These are phyloP conservation scores for Xyliphius kryptos DNA, from an alignment of 2,113 vertebrate genomes.

Conservation along the genomic window DNA sequence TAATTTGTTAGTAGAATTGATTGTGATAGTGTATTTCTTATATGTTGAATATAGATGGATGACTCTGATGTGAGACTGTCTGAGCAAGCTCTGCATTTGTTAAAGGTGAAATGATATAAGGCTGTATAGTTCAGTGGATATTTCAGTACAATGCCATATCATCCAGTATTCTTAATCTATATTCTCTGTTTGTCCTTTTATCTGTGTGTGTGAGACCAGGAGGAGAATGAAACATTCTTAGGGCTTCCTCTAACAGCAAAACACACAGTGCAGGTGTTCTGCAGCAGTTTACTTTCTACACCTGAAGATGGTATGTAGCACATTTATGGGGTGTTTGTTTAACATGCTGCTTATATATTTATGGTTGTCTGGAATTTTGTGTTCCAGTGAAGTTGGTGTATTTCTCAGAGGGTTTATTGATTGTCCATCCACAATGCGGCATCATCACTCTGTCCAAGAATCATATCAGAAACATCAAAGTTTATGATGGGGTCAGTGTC, in stretches of 20 bases:
- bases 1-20: too few relatives aligned
- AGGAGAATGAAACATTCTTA: conserved; percentile 71
- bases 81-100: conserved; percentile 72
- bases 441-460: conserved; percentile 75
- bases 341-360: too few relatives aligned
- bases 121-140: too few relatives aligned
- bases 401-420: conserved; percentile 84
- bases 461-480: conserved; percentile 70
- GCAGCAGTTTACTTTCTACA: conserved; percentile 64
- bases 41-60: conserved; percentile 71
- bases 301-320: conserved; percentile 76
- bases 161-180: too few relatives aligned
- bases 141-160: too few relatives aligned
- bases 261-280: conserved; percentile 74
- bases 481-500: conserved; percentile 78
- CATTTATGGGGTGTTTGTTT: too few relatives aligned
- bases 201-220: conserved; percentile 45
- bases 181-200: too few relatives aligned
- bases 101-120: conserved; percentile 61
- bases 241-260: conserved; percentile 71
- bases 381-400: conserved; percentile 77
- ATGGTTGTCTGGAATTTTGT: conserved; percentile 23
- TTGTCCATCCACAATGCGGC: conserved; percentile 73
- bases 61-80: conserved; percentile 82
- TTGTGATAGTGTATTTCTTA: too few relatives aligned